Conservation (phyloP, 2,113 vertebrate species). For the Megaceryle maxima region DNA sequence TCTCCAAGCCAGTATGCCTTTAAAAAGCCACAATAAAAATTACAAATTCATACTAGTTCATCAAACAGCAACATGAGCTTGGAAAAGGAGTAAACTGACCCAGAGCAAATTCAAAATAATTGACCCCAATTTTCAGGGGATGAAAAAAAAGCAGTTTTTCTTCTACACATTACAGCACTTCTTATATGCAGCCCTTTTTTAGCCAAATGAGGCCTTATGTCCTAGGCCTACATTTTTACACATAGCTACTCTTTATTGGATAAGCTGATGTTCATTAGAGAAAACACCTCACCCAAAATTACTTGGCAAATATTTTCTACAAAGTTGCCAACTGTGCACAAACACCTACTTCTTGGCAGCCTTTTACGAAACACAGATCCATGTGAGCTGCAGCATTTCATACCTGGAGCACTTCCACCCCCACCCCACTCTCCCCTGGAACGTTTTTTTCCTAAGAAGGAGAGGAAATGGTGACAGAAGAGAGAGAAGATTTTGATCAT, state of each 20-base stretch:
- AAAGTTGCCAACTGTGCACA: neutral
- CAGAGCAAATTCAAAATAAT: neutral
- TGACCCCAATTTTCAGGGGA: neutral
- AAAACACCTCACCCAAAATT: neutral
- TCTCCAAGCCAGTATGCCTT: neutral
- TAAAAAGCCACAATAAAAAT: neutral
- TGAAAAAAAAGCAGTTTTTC: neutral
- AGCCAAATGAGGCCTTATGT: neutral
- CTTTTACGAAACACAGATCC: neutral
- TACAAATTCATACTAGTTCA: neutral
- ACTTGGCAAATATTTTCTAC: neutral
- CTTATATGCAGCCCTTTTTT: neutral
- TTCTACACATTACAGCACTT: neutral
- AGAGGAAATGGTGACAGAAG: neutral
- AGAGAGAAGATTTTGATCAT: neutral
- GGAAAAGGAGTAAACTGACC: neutral
- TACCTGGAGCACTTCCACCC: neutral
- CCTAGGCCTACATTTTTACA: neutral
- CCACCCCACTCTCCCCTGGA: no score
- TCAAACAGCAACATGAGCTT: neutral
- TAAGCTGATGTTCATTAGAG: neutral
- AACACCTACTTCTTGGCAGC: neutral
- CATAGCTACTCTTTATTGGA: neutral
- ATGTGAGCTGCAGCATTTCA: neutral
- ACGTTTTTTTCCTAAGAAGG: neutral